phyloP scores from a whole-genome alignment of 2,113 vertebrate genomes.

The Pelodiscus sinensis region DNA sequence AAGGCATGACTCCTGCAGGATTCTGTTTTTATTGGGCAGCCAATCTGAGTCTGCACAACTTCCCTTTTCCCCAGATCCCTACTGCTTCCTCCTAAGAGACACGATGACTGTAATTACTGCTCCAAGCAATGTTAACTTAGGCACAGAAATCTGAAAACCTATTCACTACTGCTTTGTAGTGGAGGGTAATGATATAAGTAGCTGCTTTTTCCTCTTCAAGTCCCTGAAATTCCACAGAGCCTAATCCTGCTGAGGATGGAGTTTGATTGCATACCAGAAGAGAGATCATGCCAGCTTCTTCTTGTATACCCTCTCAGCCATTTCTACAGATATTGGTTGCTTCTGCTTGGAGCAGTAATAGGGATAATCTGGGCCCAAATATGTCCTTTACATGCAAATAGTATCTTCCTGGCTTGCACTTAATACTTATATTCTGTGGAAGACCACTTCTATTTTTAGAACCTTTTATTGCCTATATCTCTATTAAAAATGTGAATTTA shows the following conservation, averaged over 20 bases:
- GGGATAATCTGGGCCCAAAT: not conserved
- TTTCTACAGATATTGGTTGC: rapidly evolving
- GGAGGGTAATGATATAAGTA: not conserved
- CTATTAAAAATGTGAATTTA: not conserved
- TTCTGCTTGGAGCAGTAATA: not conserved
- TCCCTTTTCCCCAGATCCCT: not conserved
- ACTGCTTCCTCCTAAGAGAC: not conserved
- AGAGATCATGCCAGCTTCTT: not conserved
- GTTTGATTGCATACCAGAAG: not conserved
- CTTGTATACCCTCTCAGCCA: not conserved
- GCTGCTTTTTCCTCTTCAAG: slow-evolving; percentile 2
- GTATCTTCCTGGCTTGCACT: not conserved
- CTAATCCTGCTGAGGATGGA: not conserved
- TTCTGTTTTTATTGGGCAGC: slow-evolving; percentile 44
- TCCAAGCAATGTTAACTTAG: not conserved
- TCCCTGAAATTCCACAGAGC: slow-evolving; percentile 32
- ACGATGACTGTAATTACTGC: not conserved
- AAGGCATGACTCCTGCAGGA: not conserved
- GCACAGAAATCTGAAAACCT: not conserved
- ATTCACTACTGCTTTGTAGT: not conserved
- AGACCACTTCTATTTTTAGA: not conserved
- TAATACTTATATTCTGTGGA: not conserved
- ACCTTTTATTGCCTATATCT: not conserved
- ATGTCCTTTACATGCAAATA: not conserved
- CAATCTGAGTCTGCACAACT: slow-evolving; percentile 1